Evolutionary conservation across 1,140 invertebrate species (phyloP), one percentile per base, ranked within the genome.

Genomic region (Cylas formicarius): DNA sequence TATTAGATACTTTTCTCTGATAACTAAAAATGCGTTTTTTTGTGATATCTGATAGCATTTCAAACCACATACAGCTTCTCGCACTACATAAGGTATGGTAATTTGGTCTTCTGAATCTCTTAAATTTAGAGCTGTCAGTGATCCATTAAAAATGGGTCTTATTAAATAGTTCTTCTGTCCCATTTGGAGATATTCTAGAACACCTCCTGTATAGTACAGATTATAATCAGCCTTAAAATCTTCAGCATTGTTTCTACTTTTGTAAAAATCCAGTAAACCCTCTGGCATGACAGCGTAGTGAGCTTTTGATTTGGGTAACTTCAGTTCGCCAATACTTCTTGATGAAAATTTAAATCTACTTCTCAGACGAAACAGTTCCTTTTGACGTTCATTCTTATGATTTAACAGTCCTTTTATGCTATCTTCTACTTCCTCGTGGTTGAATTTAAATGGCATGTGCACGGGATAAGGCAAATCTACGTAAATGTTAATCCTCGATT

Each of bases 381-480:
- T 23, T 13, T 4, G 6, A 27, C 33, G 40, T 10, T 39, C 6
- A 19, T 10, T 11, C 11, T 22, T 39, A 4, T 38, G 9, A 9
- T 10, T 23, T 13, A 24, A 24, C 2, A 39, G 11, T 11, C 33
- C 34, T 33, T 19, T 29, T 23, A 46, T 14, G 14, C 29, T 21
- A 33, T 46, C 44, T 39, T 46, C 13, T 16, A 10, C 14, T n/a
- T 31, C 13, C 1, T n/a, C 6, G 17, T 26, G 6, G 14, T 13
- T 10, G n/a, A 36, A 7, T 9, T n/a, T 11, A 2, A 36, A 28
- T 3, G 34, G 33, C 2, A 34, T 17, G 4, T 32, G 13, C 4
- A 40, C 17, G 13, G 45, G 38, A 41, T 34, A 34, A 10, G 45
- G 45, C 9, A 48, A 17, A 26, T 14, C 21, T 13, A 37, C 27